These are phyloP conservation scores for Dolichotis patagonum DNA, from an alignment of 2,113 vertebrate genomes.

Conservation along the genomic window DNA sequence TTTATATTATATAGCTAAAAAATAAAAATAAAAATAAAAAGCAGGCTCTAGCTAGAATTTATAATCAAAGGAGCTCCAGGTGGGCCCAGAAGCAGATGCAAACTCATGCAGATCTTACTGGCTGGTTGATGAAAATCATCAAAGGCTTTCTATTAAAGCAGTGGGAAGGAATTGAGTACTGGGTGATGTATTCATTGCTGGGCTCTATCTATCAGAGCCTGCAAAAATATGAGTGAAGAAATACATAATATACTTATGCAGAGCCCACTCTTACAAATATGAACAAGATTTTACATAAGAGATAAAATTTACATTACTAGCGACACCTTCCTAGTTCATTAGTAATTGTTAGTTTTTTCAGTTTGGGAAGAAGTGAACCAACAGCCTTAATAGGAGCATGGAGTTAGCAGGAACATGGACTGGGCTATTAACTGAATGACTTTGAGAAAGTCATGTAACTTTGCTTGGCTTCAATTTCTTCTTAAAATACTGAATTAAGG, in stretches of 20 bases:
- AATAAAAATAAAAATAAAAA: not conserved
- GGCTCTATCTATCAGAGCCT: not conserved
- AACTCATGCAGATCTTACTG: conserved; percentile 10
- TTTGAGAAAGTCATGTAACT: not conserved
- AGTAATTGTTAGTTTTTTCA: not conserved
- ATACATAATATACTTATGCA: conserved; percentile 20
- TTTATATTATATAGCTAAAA: not conserved
- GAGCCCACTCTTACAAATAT: not conserved
- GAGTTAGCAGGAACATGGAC: not conserved
- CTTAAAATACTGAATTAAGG: not conserved
- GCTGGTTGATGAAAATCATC: not conserved
- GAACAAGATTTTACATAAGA: not conserved
- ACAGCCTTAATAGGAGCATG: not conserved
- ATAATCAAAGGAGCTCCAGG: not conserved
- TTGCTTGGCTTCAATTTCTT: not conserved
- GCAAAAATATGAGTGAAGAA: not conserved
- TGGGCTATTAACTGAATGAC: not conserved
- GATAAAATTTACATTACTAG: not conserved
- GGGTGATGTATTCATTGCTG: not conserved
- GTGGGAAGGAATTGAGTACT: not conserved
- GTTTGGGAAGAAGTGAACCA: not conserved
- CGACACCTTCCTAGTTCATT: not conserved
- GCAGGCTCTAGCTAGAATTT: not conserved
- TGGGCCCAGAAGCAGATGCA: conserved; percentile 11
- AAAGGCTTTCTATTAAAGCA: conserved; percentile 19